These are phyloP conservation scores for Pelosia muscerda DNA, from an alignment of 2,888 invertebrate species.

Conservation along the genomic window DNA sequence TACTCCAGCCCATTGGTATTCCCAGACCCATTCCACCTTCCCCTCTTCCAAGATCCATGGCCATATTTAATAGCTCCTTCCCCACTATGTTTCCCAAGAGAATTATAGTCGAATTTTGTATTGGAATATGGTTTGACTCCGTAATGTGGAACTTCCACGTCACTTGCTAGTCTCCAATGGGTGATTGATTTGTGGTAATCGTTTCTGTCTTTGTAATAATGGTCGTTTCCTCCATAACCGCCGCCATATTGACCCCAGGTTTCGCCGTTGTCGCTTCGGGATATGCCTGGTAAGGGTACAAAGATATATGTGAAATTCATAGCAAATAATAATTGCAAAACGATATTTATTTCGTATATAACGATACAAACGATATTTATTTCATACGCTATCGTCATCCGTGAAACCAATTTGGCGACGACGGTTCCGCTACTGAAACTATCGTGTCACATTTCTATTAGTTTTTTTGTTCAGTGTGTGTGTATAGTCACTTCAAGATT, in stretches of 20 bases:
- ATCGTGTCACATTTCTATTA: too few species aligned
- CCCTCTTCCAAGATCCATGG: slow-evolving; percentile 72
- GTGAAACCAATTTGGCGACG: too few species aligned
- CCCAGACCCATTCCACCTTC: slow-evolving; percentile 72
- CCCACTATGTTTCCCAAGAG: slow-evolving; percentile 73
- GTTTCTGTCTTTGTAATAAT: slow-evolving; percentile 75
- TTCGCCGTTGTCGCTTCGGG: slow-evolving; percentile 71
- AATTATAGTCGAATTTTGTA: slow-evolving; percentile 76
- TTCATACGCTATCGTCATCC: too few species aligned
- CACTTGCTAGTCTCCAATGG: slow-evolving; percentile 84
- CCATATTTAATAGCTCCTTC: slow-evolving; percentile 64
- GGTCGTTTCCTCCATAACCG: slow-evolving; percentile 79
- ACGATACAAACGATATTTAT: too few species aligned
- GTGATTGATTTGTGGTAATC: slow-evolving; percentile 79
- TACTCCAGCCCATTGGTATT: slow-evolving; percentile 60
- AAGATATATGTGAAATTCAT: not conserved
- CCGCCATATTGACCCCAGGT: slow-evolving; percentile 89
- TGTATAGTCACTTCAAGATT: too few species aligned
- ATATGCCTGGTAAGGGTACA: slow-evolving; percentile 54
- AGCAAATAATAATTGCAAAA: too few species aligned
- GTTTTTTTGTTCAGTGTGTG: too few species aligned
- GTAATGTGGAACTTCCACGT: slow-evolving; percentile 63
- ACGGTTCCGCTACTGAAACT: too few species aligned
- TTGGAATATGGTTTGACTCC: slow-evolving; percentile 63
- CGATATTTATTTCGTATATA: too few species aligned